A percentile compares a stretch with the other conserved stretches of the same genome.
Evolutionary conservation across 2,797 vertebrate species (phyloP).

Genomic region (Takifugu rubripes): DNA sequence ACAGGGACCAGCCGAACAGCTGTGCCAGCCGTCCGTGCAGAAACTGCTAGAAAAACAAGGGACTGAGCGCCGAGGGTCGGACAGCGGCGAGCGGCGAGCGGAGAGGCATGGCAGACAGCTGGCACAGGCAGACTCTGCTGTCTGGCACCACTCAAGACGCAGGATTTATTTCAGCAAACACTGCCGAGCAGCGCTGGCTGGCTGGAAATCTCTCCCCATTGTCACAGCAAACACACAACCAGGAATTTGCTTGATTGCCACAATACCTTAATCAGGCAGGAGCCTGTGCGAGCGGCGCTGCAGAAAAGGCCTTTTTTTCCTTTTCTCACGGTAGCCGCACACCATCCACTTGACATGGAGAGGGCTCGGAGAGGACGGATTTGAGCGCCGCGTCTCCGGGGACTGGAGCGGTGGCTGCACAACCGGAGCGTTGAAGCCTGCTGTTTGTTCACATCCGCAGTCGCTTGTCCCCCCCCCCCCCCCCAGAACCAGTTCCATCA

Average conservation of each 20-base stretch:
- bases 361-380: slow-evolving; percentile 46
- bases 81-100: slow-evolving; percentile 70
- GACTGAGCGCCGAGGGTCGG: slow-evolving; percentile 64
- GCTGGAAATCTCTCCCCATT: slow-evolving; percentile 48
- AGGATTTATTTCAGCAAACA: slow-evolving; percentile 77
- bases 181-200: slow-evolving; percentile 66
- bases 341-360: slow-evolving; percentile 59
- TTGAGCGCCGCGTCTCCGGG: slow-evolving; percentile 67
- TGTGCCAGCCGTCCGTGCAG: slow-evolving; percentile 76
- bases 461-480: slow-evolving; percentile 53
- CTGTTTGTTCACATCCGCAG: slow-evolving; percentile 62
- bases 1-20: slow-evolving; percentile 78
- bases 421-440: slow-evolving; percentile 57
- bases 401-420: slow-evolving; percentile 64
- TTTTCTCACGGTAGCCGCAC: slow-evolving; percentile 51
- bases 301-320: slow-evolving; percentile 51
- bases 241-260: slow-evolving; percentile 69
- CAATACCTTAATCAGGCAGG: slow-evolving; percentile 64
- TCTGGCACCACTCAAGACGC: slow-evolving; percentile 70
- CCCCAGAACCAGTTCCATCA: slow-evolving; percentile 48
- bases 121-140: slow-evolving; percentile 71
- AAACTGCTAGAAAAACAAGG: slow-evolving; percentile 79
- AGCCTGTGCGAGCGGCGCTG: slow-evolving; percentile 62
- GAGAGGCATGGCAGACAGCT: slow-evolving; percentile 72
- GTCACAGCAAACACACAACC: slow-evolving; percentile 40